Base-by-base conservation (phyloP, 2,113 vertebrate genomes). In the Hippopotamus amphibius region DNA sequence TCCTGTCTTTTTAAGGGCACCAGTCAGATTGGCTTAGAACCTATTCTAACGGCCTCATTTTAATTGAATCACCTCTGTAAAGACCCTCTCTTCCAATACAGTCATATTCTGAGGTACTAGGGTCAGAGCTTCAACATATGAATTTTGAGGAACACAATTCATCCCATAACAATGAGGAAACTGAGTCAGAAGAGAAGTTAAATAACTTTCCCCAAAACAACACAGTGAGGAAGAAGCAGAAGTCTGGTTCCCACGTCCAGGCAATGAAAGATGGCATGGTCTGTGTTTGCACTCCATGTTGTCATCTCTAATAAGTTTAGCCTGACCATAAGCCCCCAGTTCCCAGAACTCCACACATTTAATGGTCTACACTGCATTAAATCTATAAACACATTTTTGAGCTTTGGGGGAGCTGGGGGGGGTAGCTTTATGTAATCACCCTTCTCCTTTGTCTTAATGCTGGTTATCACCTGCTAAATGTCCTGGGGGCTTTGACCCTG, bases 151-250 rank as follows among this genome's bases (percentile, higher is more conserved):
- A 80, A 74, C 48, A 77, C 17, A 74, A 11, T 76, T 46, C 22
- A 53, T 33, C 21, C 28, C 33, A 30, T 41, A 61, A 33, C 59
- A 66, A 53, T 33, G 59, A 90, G 15, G 14, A 87, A 48, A 82
- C 14, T 17, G 71, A 81, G 37, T 88, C n/a, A 72, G 76, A 74
- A 93, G 85, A 77, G n/a, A 80, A 90, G 48, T 57, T 77, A 88
- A 86, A 22, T 46, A 11, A 68, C 37, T 65, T 86, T 79, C 74
- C 6, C 57, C 68, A 22, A 80, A 57, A 85, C 24, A 41, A 28
- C 24, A 93, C 24, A 85, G 50, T 81, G 21, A 90, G 16, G 55
- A 65, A 24, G 30, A 57, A 2, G 17, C 46, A 53, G 55, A 95
- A 57, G 17, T 57, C 68, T 93, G 63, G n/a, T n/a, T 41, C 74